Percentiles rank a stretch among this genome's conserved stretches.
These are phyloP conservation scores for Leucophora obtusa DNA, from an alignment of 2,888 invertebrate species.

Conservation along the genomic window DNA sequence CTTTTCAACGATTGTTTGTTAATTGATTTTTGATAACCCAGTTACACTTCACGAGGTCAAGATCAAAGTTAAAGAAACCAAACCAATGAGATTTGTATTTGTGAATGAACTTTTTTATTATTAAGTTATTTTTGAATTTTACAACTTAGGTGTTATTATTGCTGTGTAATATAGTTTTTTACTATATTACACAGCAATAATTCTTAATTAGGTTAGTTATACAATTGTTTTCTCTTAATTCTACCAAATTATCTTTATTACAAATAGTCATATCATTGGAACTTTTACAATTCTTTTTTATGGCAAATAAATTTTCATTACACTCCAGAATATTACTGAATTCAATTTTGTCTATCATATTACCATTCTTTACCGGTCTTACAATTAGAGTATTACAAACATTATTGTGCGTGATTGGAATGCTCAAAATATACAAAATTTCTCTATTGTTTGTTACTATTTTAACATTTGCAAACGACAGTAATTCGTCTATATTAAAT, in stretches of 20 bases:
- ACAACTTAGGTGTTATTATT: too few relatives aligned
- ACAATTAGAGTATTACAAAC: background rate
- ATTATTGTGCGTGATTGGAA: background rate
- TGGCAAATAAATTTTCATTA: constrained; percentile 39
- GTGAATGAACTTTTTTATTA: too few relatives aligned
- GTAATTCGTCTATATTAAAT: background rate
- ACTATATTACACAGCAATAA: too few relatives aligned
- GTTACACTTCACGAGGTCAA: too few relatives aligned
- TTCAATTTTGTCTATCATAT: background rate
- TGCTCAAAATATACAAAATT: background rate
- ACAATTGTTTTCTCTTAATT: background rate
- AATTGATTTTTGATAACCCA: too few relatives aligned
- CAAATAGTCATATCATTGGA: constrained; percentile 11
- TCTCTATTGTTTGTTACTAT: constrained; percentile 2
- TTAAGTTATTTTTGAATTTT: too few relatives aligned
- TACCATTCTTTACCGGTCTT: background rate
- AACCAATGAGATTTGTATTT: too few relatives aligned
- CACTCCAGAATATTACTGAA: constrained; percentile 32
- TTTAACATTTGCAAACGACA: background rate
- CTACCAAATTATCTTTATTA: constrained; percentile 9
- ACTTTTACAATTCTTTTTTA: background rate
- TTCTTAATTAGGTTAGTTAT: too few relatives aligned
- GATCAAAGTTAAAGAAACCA: too few relatives aligned
- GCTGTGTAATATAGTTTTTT: too few relatives aligned
- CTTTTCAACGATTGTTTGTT: too few relatives aligned